Percentiles rank a stretch among this genome's conserved stretches.
These are phyloP conservation scores for Psococerastis gibbosa DNA, from an alignment of 2,888 invertebrate genomes.

Conservation along the genomic window DNA sequence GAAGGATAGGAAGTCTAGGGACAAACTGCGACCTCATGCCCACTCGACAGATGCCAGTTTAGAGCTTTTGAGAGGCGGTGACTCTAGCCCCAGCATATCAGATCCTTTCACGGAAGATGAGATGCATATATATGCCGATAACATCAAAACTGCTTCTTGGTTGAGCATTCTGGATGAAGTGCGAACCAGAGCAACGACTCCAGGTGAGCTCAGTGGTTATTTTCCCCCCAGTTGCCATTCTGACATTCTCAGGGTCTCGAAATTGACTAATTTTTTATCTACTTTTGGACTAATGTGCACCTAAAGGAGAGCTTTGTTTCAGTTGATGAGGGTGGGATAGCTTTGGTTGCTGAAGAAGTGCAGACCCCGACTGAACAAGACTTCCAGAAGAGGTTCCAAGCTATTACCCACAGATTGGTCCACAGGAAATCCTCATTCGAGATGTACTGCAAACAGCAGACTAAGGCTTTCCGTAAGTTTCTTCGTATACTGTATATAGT, in stretches of 20 bases:
- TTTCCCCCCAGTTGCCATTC: too few relatives aligned
- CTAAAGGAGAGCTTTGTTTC: too few relatives aligned
- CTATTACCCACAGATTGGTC: constrained; percentile 72
- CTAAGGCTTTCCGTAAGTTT: constrained; percentile 63
- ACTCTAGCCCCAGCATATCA: constrained; percentile 42
- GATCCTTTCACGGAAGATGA: constrained; percentile 33
- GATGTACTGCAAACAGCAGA: constrained; percentile 66
- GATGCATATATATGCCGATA: constrained; percentile 49
- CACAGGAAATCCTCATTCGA: constrained; percentile 79
- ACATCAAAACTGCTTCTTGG: constrained; percentile 52
- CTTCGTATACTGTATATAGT: constrained; percentile 13
- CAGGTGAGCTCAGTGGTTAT: too few relatives aligned
- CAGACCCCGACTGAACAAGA: constrained; percentile 68
- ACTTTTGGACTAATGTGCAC: too few relatives aligned
- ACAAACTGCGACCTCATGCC: constrained; percentile 22
- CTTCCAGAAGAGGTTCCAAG: constrained; percentile 69
- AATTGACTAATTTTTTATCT: too few relatives aligned
- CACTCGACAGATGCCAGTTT: constrained; percentile 55
- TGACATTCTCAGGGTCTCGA: too few relatives aligned
- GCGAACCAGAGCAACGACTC: constrained; percentile 42
- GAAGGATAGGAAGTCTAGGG: constrained; percentile 35
- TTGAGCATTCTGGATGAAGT: constrained; percentile 57
- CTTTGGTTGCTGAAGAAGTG: too few relatives aligned
- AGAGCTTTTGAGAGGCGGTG: constrained; percentile 41
- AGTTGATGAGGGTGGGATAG: too few relatives aligned